Percentiles rank a stretch among this genome's conserved stretches.
phyloP scores from a whole-genome alignment of 2,888 invertebrate species.

The Entomobrya multifasciata region DNA sequence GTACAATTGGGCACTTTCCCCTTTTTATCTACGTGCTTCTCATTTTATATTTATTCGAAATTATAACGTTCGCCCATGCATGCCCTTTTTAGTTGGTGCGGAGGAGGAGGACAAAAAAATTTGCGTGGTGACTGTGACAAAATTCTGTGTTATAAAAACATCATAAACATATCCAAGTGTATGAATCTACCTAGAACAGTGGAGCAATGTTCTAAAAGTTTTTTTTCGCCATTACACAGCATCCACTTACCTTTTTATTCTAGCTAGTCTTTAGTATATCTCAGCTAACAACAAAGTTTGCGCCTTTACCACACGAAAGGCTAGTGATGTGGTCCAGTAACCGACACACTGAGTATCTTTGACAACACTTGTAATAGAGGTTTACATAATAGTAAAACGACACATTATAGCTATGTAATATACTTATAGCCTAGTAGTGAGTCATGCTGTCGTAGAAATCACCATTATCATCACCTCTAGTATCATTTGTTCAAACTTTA shows the following conservation, averaged over 20 bases:
- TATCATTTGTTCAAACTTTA: background rate
- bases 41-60: conserved; percentile 44
- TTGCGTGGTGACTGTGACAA: background rate
- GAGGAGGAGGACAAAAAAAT: background rate
- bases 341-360: conserved; percentile 54
- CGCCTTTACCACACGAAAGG: conserved; percentile 53
- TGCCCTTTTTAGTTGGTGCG: background rate
- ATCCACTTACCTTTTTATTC: conserved; percentile 38
- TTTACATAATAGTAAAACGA: background rate
- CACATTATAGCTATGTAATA: background rate
- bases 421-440: background rate
- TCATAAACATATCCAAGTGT: too few relatives aligned
- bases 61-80: background rate
- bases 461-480: too few relatives aligned
- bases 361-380: conserved; percentile 53
- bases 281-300: conserved; percentile 60
- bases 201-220: background rate
- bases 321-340: conserved; percentile 38
- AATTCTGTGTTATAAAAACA: too few relatives aligned
- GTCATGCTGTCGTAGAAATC: background rate
- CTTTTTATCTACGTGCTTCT: conserved; percentile 30
- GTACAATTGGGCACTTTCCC: conserved; percentile 32
- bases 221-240: conserved; percentile 43
- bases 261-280: conserved; percentile 11
- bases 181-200: conserved; percentile 11